Conservation (phyloP, 2,888 invertebrate genomes). For the Chloroclystis v-ata region DNA sequence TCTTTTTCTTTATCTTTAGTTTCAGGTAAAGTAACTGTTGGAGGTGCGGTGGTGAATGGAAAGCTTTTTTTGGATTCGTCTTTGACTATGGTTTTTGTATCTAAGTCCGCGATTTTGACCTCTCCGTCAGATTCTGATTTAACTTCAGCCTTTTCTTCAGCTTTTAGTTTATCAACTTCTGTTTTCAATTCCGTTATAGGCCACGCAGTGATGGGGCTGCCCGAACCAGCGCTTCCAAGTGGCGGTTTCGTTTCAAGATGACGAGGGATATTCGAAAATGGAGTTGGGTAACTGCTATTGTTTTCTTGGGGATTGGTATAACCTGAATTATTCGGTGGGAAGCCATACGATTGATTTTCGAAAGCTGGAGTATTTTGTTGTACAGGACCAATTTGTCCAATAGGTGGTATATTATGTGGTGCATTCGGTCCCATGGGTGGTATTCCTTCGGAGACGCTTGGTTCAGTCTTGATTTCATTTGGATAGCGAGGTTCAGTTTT, state of each 20-base stretch:
- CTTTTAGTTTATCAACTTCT: slow-evolving; percentile 64
- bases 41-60: slow-evolving; percentile 32
- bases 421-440: slow-evolving; percentile 24
- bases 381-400: slow-evolving; percentile 41
- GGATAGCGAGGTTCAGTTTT: slow-evolving; percentile 24
- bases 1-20: slow-evolving; percentile 40
- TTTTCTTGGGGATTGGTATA: slow-evolving; percentile 47
- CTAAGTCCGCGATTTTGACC: slow-evolving; percentile 73
- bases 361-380: slow-evolving; percentile 42
- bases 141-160: slow-evolving; percentile 65
- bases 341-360: slow-evolving; percentile 48
- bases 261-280: slow-evolving; percentile 52
- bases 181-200: slow-evolving; percentile 68
- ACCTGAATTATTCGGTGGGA: slow-evolving; percentile 44
- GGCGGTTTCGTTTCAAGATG: slow-evolving; percentile 64
- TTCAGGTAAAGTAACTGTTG: slow-evolving; percentile 36
- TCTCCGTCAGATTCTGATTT: slow-evolving; percentile 76
- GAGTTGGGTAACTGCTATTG: slow-evolving; percentile 45
- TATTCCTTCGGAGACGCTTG: slow-evolving; percentile 23
- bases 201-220: slow-evolving; percentile 64
- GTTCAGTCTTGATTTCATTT: slow-evolving; percentile 26
- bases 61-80: slow-evolving; percentile 51
- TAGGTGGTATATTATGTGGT: slow-evolving; percentile 31
- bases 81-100: slow-evolving; percentile 68
- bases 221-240: slow-evolving; percentile 57